Conservation (phyloP, 2,888 invertebrate species). For the Phlogophora meticulosa region DNA sequence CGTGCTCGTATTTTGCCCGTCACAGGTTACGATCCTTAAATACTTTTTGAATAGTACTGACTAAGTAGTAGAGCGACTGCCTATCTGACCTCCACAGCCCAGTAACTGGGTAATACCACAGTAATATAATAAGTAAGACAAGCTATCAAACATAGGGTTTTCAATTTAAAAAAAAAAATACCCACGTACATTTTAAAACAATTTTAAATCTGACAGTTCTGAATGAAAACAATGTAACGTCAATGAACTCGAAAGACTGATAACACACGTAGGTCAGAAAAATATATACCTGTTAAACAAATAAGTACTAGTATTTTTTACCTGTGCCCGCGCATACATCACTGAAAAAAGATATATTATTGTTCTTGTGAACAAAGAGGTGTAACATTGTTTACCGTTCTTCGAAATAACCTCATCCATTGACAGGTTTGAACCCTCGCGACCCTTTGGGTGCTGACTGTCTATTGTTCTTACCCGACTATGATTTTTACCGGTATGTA, state of each 20-base stretch:
- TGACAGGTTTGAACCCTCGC: conserved; percentile 24
- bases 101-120: too few relatives aligned
- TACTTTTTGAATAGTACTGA: too few relatives aligned
- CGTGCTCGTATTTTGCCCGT: too few relatives aligned
- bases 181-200: neutral
- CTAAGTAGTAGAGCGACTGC: too few relatives aligned
- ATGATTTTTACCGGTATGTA: too few relatives aligned
- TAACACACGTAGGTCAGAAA: neutral
- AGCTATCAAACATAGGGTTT: too few relatives aligned
- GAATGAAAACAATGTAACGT: conserved; percentile 18
- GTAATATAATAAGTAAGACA: too few relatives aligned
- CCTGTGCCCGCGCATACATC: neutral
- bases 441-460: conserved; percentile 20
- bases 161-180: too few relatives aligned
- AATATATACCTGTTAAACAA: neutral
- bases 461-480: conserved; percentile 35
- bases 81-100: too few relatives aligned
- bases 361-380: conserved; percentile 21
- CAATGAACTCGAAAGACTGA: conserved; percentile 21
- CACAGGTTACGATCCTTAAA: too few relatives aligned
- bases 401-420: conserved; percentile 10
- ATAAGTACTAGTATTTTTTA: conserved; percentile 2
- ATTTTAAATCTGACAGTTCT: neutral
- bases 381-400: conserved; percentile 19
- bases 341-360: conserved; percentile 10